Evolutionary conservation across 2,888 invertebrate species (phyloP).

Genomic region (Cryptocheilus praepositus): DNA sequence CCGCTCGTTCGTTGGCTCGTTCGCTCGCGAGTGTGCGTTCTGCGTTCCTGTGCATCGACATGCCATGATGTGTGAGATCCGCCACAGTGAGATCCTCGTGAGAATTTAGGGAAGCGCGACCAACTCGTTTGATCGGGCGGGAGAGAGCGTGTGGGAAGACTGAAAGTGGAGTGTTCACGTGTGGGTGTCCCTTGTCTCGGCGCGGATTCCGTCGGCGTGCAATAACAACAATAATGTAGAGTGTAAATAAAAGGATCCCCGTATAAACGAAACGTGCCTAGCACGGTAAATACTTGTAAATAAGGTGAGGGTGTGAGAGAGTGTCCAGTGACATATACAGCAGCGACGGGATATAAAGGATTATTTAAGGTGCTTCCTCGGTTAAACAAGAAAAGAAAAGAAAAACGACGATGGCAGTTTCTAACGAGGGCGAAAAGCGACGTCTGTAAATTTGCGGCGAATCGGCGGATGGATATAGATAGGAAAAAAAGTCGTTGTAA

Average conservation of each 20-base stretch:
- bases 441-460: slow-evolving; percentile 38
- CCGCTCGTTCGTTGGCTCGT: too few species aligned
- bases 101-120: too few species aligned
- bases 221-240: slow-evolving; percentile 49
- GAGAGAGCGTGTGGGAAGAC: slow-evolving; percentile 35
- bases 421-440: neutral
- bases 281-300: slow-evolving; percentile 55
- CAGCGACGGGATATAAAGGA: slow-evolving; percentile 19
- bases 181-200: slow-evolving; percentile 20
- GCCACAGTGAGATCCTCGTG: neutral
- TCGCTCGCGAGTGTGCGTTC: too few species aligned
- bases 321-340: neutral
- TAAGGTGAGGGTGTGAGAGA: slow-evolving; percentile 21
- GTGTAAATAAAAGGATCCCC: slow-evolving; percentile 54
- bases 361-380: slow-evolving; percentile 50
- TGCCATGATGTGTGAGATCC: slow-evolving; percentile 14
- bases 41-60: neutral
- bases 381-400: slow-evolving; percentile 8
- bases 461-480: slow-evolving; percentile 38
- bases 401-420: slow-evolving; percentile 13
- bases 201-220: slow-evolving; percentile 34
- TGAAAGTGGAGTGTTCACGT: slow-evolving; percentile 15
- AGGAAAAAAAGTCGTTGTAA: slow-evolving; percentile 50
- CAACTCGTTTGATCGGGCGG: slow-evolving; percentile 6
- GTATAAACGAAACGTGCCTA: slow-evolving; percentile 41